Base-by-base conservation (phyloP, 2,888 invertebrate genomes). In the Platerodrilus igneus region DNA sequence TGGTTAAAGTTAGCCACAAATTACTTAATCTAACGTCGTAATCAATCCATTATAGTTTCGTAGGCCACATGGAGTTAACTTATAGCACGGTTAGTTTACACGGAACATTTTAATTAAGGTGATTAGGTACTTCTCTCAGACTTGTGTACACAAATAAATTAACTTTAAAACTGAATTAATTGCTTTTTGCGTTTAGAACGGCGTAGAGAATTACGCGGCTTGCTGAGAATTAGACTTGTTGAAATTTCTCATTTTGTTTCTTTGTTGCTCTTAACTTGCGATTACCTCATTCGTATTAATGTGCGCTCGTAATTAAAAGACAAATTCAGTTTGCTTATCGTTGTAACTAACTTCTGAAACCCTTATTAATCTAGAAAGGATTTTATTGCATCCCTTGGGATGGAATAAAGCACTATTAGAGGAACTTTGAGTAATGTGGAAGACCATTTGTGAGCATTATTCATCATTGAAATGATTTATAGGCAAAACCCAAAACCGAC, bases 111-210 rank as follows among this genome's bases (percentile, higher is more conserved):
- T 67, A 68, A 68, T 68, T 68, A 67, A 67, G 63, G 67, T 68
- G 66, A 68, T 68, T 68, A 67, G 64, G 63, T 66, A 63, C 60
- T 58, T 55, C 56, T 59, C 55, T 58, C 60, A 52, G 57, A 56
- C 56, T 62, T 62, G 60, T 65, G 61, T 64, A 61, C 62, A 66
- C 66, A 66, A 67, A 67, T 67, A 67, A 67, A 68, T 68, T 67
- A 66, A 68, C 66, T 68, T 68, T 67, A 64, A 67, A 68, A 67
- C 61, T 67, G 66, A 67, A 67, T 68, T 67, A 68, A 67, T 67
- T 64, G 67, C 67, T 64, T 60, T 65, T 65, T 66, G 64, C 64
- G 61, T 67, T 68, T 66, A 62, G 61, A 50, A 53, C 56, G 51
- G 52, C 50, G 49, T 55, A 52, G 52, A 50, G 53, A 61, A 61